Evolutionary conservation across 1,140 invertebrate species (phyloP), one percentile per base, ranked within the genome.

Genomic region (Drosophila asahinai): DNA sequence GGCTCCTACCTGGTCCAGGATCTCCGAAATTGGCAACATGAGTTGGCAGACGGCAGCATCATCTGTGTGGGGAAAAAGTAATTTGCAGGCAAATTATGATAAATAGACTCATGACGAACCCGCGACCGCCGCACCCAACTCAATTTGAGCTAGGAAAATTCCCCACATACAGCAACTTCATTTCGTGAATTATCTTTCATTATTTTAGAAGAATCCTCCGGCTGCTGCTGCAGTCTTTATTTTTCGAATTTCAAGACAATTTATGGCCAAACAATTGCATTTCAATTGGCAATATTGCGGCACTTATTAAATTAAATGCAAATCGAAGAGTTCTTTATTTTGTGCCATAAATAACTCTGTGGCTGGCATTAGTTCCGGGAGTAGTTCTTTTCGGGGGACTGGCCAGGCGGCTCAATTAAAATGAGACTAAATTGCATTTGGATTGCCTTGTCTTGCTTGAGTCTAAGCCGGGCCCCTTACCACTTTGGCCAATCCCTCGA

Each of bases 361-460:
- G 48, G 47, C n/a, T 45, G 42, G 19, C 25, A 25, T n/a, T 33
- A 42, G 49, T 17, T 58, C 12, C 2, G 25, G 40, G 25, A 33
- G 3, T 14, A 17, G 15, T 57, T 49, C 68, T 42, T 57, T 68
- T 59, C 25, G 47, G 33, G 51, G 33, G 25, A 57, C 47, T 58
- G 63, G 70, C 65, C 73, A 66, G 70, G 75, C 79, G 79, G 76
- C 86, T 86, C 86, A 89, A 89, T 89, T 89, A 89, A 89, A 90
- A 89, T 90, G 61, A 83, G 78, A 81, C 83, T 86, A 89, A 90
- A 89, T 90, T 90, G 78, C 81, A 89, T 89, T 90, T 67, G 84
- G 57, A 89, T 89, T 84, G 84, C 84, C 59, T 67, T 73, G 77
- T 60, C 77, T 54, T 62, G 42, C 19, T 25, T 36, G 33, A 43